Evolutionary conservation across 2,797 vertebrate genomes (phyloP), one percentile per base, ranked within the genome.

Genomic region (Australoheros facetus): DNA sequence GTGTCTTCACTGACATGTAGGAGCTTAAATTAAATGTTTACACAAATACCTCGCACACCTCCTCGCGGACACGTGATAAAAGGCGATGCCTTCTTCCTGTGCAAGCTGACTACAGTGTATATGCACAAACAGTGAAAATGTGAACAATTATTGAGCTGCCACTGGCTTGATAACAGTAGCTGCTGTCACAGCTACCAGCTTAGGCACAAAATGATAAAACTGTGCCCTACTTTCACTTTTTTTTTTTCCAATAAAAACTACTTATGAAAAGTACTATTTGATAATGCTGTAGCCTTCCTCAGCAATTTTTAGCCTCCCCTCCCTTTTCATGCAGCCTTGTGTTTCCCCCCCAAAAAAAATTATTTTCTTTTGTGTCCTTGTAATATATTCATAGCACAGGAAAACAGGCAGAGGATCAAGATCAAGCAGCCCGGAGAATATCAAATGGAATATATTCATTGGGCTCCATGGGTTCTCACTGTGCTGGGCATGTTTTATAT

Each of bases 371-470:
- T 91, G 86, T 91, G 79, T 87, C 76, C 78, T 89, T 75, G 75
- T 94, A 92, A 93, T 93, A 71, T 93, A 94, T 94, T 94, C 92
- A 90, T 84, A 84, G 91, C 82, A 32, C 87, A 92, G 90, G 83
- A 87, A 89, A 91, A 89, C 82, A 92, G 83, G 84, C 87, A 84
- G 81, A 81, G 86, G 86, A 91, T 91, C 84, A 78, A 86, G 89
- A 94, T 91, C 85, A 91, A 87, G 86, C 91, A 81, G 87, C 86
- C 83, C 58, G 53, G 76, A 87, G 87, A 86, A 93, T 90, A 95
- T 95, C 92, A 94, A 93, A 94, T 86, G 62, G 91, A 94, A 94
- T 93, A 92, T 87, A 95, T 93, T 94, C 87, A 92, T 89, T 76
- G 62, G 79, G 80, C 60, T 85, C 78, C 76, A 85, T 85, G 80